These are phyloP conservation scores for Porites lobata DNA, from an alignment of 92 coral and sea anemone genomes.

Conservation along the genomic window DNA sequence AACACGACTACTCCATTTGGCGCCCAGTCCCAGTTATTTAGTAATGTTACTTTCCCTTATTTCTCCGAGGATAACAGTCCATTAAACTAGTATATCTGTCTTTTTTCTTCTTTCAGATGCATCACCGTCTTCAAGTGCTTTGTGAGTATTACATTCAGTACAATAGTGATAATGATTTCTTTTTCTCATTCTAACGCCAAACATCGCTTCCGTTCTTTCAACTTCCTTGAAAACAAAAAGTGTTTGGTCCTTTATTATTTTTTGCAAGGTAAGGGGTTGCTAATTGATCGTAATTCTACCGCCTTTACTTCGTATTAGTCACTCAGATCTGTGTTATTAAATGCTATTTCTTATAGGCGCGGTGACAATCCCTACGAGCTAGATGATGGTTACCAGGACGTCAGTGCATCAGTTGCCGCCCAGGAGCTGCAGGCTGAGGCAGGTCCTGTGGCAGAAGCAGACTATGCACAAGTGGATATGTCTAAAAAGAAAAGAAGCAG, in stretches of 20 bases:
- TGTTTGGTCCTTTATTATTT: neutral
- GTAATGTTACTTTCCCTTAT: too few species aligned
- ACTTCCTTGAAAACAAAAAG: neutral
- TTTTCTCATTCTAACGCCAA: neutral
- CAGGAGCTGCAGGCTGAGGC: neutral
- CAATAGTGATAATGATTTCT: neutral
- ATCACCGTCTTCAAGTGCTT: neutral
- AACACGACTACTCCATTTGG: too few species aligned
- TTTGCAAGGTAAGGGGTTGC: neutral
- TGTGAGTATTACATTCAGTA: neutral
- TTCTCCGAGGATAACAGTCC: neutral
- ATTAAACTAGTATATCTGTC: neutral
- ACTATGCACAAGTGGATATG: constrained; percentile 17
- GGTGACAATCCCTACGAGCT: constrained; percentile 4
- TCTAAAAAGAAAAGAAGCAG: constrained; percentile 15
- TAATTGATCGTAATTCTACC: neutral
- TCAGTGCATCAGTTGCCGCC: constrained; percentile 17
- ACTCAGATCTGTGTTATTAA: neutral
- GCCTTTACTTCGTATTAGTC: neutral
- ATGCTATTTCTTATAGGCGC: neutral
- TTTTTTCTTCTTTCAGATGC: neutral
- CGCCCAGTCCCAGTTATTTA: too few species aligned
- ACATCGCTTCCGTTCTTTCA: neutral
- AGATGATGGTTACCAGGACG: constrained; percentile 14
- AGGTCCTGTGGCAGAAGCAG: neutral